Evolutionary conservation across 1,140 invertebrate genomes (phyloP), one percentile per base, ranked within the genome.

Genomic region (Mylabris phalerata): DNA sequence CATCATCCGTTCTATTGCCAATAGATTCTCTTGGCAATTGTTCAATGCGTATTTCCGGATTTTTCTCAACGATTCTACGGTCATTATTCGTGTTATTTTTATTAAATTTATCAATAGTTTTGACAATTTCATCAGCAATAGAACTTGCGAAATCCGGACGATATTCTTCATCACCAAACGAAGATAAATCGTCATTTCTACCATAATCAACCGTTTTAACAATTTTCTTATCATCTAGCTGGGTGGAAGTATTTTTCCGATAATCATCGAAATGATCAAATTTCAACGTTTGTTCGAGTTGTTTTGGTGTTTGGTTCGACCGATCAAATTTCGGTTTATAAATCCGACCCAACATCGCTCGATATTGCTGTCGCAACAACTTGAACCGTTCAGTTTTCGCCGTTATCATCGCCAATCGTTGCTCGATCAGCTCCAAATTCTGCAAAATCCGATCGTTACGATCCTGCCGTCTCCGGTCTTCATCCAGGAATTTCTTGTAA

Each of bases 341-440:
- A 50, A 60, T 48, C 27, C 61, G 48, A 27, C 62, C 41, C 19
- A 66, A 55, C 48, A 55, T 67, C 41, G 55, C 48, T 11, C 64
- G 63, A 51, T 73, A 73, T 50, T 72, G 70, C 38, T 61, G 50
- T 45, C 70, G 50, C 57, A 84, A 71, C 65, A 73, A 63, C 69
- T 79, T 78, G n/a, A 84, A 76, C 61, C 79, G 73, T 59, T 84
- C 79, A 9, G 81, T 83, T 72, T 82, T 82, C 2, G 80, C 79
- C 39, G 78, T 76, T 67, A 84, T 77, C 47, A 76, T 70, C 5
- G 75, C 71, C 24, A 83, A 76, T 60, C 79, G 75, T 46, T 72
- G 78, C 67, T 83, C 82, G 26, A 84, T 77, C 40, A 75, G 75
- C 61, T 83, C 80, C 54, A 85, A 69, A 50, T 77, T 75, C 42